A percentile compares a stretch with the other conserved stretches of the same genome.
These are phyloP conservation scores for Carposina sasakii DNA, from an alignment of 1,140 invertebrate species.

Conservation along the genomic window DNA sequence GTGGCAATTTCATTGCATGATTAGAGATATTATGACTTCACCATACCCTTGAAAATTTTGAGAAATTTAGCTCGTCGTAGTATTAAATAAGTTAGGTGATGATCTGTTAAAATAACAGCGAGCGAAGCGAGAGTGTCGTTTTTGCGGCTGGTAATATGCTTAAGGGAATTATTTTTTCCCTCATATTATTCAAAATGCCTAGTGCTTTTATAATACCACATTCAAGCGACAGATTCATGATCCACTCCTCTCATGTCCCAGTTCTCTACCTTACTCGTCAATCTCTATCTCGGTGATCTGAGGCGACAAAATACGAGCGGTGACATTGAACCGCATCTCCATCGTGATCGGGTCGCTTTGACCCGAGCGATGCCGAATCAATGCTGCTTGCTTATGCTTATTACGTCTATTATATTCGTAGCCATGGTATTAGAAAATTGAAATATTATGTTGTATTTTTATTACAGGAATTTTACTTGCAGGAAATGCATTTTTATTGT, in stretches of 20 bases:
- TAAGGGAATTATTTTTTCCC: not conserved
- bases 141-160: not conserved
- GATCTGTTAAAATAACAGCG: not conserved
- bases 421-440: no score
- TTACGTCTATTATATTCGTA: no score
- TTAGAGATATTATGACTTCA: not conserved
- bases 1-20: not conserved
- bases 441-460: no score
- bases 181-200: not conserved
- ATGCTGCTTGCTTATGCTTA: slow-evolving; percentile 37
- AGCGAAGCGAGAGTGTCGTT: not conserved
- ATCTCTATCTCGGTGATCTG: slow-evolving; percentile 54
- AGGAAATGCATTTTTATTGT: no score
- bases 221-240: not conserved
- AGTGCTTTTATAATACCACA: not conserved
- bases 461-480: no score
- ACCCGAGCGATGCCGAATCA: slow-evolving; percentile 53
- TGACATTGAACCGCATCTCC: slow-evolving; percentile 54
- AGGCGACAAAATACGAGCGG: slow-evolving; percentile 66
- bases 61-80: not conserved
- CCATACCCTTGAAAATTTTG: not conserved
- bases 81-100: not conserved
- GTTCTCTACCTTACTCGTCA: slow-evolving; percentile 18
- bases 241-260: slow-evolving; percentile 20
- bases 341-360: slow-evolving; percentile 48